Conservation (phyloP, 2,113 vertebrate species). For the Leuciscus idus region DNA sequence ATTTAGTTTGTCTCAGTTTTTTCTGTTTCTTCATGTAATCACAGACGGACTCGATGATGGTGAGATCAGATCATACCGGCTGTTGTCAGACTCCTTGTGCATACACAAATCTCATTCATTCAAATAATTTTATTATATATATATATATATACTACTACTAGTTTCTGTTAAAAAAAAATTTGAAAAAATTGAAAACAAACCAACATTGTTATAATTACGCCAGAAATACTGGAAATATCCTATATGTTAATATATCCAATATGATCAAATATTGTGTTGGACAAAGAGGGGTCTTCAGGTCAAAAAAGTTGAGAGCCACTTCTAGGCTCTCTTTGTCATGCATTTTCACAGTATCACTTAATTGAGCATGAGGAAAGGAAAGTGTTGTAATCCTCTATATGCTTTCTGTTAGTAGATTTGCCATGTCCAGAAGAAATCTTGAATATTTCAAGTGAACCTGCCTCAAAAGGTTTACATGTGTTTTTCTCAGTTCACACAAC, state of each 20-base stretch:
- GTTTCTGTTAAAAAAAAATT: neutral
- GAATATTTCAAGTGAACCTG: neutral
- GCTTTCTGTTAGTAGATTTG: neutral
- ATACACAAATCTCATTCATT: no score
- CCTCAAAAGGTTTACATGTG: neutral
- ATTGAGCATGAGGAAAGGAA: neutral
- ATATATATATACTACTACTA: no score
- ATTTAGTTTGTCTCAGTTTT: no score
- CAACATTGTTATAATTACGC: neutral
- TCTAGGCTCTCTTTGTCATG: no score
- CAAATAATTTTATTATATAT: neutral
- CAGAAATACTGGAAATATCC: neutral
- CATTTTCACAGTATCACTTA: neutral
- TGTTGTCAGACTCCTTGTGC: no score
- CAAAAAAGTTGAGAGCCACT: neutral
- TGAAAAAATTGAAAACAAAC: neutral
- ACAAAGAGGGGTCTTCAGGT: neutral
- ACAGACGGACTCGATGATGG: no score
- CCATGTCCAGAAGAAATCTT: neutral
- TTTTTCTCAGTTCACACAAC: neutral
- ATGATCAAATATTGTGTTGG: neutral
- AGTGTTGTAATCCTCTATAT: neutral
- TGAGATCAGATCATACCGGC: no score
- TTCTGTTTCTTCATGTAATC: no score
- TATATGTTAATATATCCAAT: neutral